These are phyloP conservation scores for Glossosoma conforme DNA, from an alignment of 1,140 invertebrate species.

Conservation along the genomic window DNA sequence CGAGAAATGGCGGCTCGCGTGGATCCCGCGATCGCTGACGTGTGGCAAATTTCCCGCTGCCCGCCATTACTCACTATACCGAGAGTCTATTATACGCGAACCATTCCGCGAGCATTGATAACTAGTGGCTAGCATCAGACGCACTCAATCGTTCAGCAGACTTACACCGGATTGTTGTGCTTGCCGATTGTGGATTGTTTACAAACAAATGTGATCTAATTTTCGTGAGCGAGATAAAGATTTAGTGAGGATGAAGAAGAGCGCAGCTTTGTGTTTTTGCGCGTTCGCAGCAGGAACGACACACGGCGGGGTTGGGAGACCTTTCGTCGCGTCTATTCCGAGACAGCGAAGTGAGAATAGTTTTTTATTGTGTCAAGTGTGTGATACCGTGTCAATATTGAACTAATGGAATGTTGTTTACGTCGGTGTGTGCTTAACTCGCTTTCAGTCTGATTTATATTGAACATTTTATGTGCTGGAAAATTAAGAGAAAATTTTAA, in stretches of 20 bases:
- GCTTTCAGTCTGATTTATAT: too few relatives aligned
- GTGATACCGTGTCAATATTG: background rate
- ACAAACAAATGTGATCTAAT: too few relatives aligned
- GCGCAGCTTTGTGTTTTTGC: conserved; percentile 25
- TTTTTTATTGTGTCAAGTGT: conserved; percentile 2
- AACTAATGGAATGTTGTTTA: conserved; percentile 3
- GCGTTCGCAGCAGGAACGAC: conserved; percentile 16
- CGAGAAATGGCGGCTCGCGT: background rate
- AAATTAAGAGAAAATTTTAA: too few relatives aligned
- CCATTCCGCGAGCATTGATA: conserved; percentile 15
- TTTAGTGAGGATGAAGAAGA: conserved; percentile 26
- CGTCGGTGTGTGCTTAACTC: background rate
- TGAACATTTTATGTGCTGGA: too few relatives aligned
- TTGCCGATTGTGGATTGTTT: background rate
- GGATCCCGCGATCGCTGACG: conserved; percentile 10
- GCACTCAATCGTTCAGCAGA: conserved; percentile 4
- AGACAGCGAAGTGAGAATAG: conserved; percentile 5
- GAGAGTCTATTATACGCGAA: conserved; percentile 19
- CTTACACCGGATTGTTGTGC: too few relatives aligned
- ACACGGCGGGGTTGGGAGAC: conserved; percentile 3
- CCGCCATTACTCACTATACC: conserved; percentile 20
- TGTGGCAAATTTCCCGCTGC: conserved; percentile 14
- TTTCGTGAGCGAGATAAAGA: too few relatives aligned
- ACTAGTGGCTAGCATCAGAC: background rate
- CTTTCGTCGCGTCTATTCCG: conserved; percentile 19